These are phyloP conservation scores for Pemphigus obesinymphae DNA, from an alignment of 1,140 invertebrate genomes.

Conservation along the genomic window DNA sequence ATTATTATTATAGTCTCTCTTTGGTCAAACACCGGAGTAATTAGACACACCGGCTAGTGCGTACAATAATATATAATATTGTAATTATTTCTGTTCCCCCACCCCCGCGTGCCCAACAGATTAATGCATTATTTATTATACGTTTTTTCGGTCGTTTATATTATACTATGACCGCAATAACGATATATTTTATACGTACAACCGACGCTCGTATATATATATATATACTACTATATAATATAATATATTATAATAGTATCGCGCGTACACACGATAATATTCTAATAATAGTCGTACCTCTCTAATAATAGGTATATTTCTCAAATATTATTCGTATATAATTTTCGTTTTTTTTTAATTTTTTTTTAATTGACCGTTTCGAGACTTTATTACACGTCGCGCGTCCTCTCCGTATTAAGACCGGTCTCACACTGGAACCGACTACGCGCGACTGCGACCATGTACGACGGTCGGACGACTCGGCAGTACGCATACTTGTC, in stretches of 20 bases:
- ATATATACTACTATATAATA: not conserved
- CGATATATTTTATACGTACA: not conserved
- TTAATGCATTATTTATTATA: conserved; percentile 12
- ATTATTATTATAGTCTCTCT: no score
- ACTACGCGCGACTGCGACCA: no score
- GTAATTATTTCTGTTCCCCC: not conserved
- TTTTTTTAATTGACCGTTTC: conserved; percentile 36
- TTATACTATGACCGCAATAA: not conserved
- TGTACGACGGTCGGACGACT: no score
- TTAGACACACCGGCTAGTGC: not conserved
- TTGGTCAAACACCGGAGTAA: not conserved
- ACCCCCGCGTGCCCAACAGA: not conserved
- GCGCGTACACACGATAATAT: no score
- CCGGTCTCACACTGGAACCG: no score
- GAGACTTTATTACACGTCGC: conserved; percentile 32
- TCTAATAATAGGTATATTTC: not conserved
- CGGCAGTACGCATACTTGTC: no score
- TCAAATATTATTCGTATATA: not conserved
- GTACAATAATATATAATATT: no score
- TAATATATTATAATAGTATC: not conserved
- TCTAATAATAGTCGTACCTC: no score
- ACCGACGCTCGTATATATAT: not conserved
- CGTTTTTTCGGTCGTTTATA: not conserved
- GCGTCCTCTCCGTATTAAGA: no score
- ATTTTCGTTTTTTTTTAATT: no score